Evolutionary conservation across 2,113 vertebrate species (phyloP).

Genomic region (Nematolebias whitei): DNA sequence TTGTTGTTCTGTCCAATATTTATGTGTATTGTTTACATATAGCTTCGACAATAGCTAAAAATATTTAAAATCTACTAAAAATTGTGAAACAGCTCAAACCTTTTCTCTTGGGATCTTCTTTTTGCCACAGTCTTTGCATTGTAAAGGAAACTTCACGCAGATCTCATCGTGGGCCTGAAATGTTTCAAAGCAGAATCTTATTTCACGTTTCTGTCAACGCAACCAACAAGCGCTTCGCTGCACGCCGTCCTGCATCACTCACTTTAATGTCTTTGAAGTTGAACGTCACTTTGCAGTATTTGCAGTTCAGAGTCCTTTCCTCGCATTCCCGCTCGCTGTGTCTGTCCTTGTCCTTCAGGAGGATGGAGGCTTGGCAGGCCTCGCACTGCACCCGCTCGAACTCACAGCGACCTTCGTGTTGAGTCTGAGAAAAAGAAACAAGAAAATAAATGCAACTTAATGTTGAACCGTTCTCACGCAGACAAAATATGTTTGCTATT

Average conservation of each 20-base stretch:
- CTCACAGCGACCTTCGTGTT: constrained; percentile 78
- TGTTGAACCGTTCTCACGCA: neutral
- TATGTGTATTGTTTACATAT: neutral
- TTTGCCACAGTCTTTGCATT: constrained; percentile 89
- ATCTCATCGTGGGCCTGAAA: constrained; percentile 87
- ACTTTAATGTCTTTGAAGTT: constrained; percentile 79
- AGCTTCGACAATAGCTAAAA: neutral
- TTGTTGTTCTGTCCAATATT: neutral
- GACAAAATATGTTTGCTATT: neutral
- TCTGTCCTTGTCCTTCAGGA: constrained; percentile 71
- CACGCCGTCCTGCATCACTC: neutral
- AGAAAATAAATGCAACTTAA: neutral
- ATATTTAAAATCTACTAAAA: neutral
- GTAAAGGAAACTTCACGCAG: constrained; percentile 87
- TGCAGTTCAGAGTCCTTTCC: constrained; percentile 80
- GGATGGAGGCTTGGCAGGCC: constrained; percentile 71
- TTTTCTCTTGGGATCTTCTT: constrained; percentile 89
- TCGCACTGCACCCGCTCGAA: constrained; percentile 73
- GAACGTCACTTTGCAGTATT: constrained; percentile 79
- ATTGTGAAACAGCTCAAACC: constrained; percentile 64
- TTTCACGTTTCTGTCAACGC: neutral
- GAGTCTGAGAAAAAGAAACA: constrained; percentile 44
- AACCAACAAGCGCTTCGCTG: neutral
- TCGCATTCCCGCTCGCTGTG: constrained; percentile 82
- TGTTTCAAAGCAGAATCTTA: constrained; percentile 4